These are phyloP conservation scores for Rafetus swinhoei DNA, from an alignment of 2,113 vertebrate species.

Conservation along the genomic window DNA sequence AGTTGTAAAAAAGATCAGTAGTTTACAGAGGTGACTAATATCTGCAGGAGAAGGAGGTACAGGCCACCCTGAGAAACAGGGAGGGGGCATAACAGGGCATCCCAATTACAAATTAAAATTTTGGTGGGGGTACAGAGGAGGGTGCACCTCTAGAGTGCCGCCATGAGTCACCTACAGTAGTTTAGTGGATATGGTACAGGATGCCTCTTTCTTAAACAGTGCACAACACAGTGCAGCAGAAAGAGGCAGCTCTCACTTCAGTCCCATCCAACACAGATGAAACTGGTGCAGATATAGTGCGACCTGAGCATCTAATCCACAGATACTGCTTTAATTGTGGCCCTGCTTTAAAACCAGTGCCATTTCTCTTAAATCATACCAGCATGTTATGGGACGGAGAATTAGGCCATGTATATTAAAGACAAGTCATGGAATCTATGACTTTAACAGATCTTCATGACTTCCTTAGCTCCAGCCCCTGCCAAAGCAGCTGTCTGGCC, in stretches of 20 bases:
- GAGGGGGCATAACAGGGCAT: too few relatives aligned
- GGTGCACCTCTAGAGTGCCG: too few relatives aligned
- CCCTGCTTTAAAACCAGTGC: not conserved
- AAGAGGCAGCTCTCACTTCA: not conserved
- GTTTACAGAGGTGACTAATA: not conserved
- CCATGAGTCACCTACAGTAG: not conserved
- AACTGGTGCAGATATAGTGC: not conserved
- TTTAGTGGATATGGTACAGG: not conserved
- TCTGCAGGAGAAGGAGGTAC: too few relatives aligned
- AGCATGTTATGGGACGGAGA: not conserved
- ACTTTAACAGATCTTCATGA: too few relatives aligned
- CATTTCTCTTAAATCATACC: not conserved
- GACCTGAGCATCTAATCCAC: not conserved
- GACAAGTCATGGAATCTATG: too few relatives aligned
- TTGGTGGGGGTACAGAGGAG: too few relatives aligned
- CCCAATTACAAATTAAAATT: too few relatives aligned
- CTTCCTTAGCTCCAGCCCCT: too few relatives aligned
- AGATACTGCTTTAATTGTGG: not conserved
- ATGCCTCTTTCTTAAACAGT: not conserved
- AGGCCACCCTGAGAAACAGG: too few relatives aligned
- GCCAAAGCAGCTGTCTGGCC: too few relatives aligned
- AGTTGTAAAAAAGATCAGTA: rapidly evolving
- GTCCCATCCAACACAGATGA: not conserved
- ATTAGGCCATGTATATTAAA: rapidly evolving
- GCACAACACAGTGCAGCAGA: not conserved